phyloP scores from a whole-genome alignment of 2,888 invertebrate species.

The Troides helena region DNA sequence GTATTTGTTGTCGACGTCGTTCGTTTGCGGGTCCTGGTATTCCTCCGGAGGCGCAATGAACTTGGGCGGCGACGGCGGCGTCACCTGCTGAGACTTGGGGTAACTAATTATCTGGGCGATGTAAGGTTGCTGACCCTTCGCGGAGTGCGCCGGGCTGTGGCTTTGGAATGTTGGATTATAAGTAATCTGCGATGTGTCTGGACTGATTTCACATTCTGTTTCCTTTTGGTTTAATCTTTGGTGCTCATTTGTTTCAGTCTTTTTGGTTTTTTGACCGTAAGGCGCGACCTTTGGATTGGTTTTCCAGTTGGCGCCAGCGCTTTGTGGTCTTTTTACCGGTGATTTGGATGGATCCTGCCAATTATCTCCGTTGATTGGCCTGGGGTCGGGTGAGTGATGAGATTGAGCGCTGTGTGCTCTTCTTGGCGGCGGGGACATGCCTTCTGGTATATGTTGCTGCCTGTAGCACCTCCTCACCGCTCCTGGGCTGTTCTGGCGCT shows the following conservation, averaged over 20 bases:
- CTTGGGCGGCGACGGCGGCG: slow-evolving; percentile 70
- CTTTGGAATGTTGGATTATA: slow-evolving; percentile 78
- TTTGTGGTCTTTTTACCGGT: slow-evolving; percentile 71
- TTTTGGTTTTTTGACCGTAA: slow-evolving; percentile 65
- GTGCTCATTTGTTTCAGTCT: slow-evolving; percentile 59
- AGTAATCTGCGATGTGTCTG: slow-evolving; percentile 71
- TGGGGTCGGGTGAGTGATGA: slow-evolving; percentile 55
- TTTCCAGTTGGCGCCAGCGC: slow-evolving; percentile 71
- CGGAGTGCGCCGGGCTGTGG: slow-evolving; percentile 72
- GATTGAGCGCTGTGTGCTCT: slow-evolving; percentile 64
- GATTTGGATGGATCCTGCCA: slow-evolving; percentile 70
- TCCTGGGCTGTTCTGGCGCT: slow-evolving; percentile 65
- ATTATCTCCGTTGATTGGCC: slow-evolving; percentile 65
- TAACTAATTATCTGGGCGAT: slow-evolving; percentile 75
- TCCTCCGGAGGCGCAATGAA: slow-evolving; percentile 74
- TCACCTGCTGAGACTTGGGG: slow-evolving; percentile 72
- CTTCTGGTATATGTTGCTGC: slow-evolving; percentile 62
- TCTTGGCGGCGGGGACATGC: slow-evolving; percentile 68
- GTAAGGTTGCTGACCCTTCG: slow-evolving; percentile 68
- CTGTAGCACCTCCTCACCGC: slow-evolving; percentile 59
- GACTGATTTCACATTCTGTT: slow-evolving; percentile 38
- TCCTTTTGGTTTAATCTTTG: slow-evolving; percentile 58
- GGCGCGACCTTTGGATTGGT: slow-evolving; percentile 69
- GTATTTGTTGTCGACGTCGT: slow-evolving; percentile 56
- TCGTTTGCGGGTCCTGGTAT: slow-evolving; percentile 72